These are phyloP conservation scores for Anguilla pacifica DNA, from an alignment of 2,797 vertebrate species.

Conservation along the genomic window DNA sequence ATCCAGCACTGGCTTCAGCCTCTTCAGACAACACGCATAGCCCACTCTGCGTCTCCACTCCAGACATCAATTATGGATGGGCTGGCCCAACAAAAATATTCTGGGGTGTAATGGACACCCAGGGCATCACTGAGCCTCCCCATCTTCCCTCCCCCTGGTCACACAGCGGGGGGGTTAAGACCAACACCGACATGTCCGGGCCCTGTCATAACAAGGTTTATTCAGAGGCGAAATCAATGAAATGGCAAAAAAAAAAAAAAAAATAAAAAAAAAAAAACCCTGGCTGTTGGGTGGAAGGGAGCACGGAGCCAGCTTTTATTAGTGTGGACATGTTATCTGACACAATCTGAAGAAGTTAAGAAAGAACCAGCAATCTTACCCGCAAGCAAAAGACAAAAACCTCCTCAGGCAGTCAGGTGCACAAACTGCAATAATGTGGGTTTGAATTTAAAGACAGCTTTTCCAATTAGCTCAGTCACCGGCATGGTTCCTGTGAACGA, in stretches of 20 bases:
- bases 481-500: conserved; percentile 40
- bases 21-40: background rate
- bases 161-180: conserved; percentile 28
- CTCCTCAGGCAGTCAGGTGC: background rate
- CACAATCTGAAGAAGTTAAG: background rate
- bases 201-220: conserved; percentile 24
- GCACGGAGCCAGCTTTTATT: background rate
- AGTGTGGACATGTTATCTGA: background rate
- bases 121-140: background rate
- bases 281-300: background rate
- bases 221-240: background rate
- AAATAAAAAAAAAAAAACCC: conserved; percentile 3
- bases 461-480: conserved; percentile 28
- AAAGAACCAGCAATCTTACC: background rate
- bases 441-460: background rate
- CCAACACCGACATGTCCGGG: conserved; percentile 40
- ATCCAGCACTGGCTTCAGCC: background rate
- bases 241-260: background rate
- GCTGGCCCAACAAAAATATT: conserved; percentile 32
- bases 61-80: conserved; percentile 42
- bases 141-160: background rate
- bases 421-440: conserved; percentile 15
- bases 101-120: conserved; percentile 33
- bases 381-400: background rate
- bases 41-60: background rate